phyloP scores from a whole-genome alignment of 64 coral and sea anemone genomes.

The Dendrophyllia cribrosa region DNA sequence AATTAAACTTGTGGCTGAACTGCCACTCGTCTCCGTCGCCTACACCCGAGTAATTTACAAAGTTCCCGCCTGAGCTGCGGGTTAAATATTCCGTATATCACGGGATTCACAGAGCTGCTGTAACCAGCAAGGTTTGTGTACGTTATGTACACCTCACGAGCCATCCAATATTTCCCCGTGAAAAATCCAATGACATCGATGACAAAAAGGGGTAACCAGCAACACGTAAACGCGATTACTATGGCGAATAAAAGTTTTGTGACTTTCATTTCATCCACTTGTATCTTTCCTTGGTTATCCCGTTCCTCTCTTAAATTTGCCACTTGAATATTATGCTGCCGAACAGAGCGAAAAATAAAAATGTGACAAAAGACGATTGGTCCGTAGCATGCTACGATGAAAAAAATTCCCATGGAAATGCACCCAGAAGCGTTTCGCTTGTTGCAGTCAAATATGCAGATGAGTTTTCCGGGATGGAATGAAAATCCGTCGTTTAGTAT shows the following conservation, averaged over 20 bases:
- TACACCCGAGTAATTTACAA: constrained; percentile 20
- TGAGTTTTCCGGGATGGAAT: constrained; percentile 53
- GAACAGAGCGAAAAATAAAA: constrained; percentile 26
- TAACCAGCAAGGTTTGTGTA: constrained; percentile 27
- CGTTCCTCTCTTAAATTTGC: neutral
- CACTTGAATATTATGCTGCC: constrained; percentile 7
- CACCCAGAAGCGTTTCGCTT: neutral
- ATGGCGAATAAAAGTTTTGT: constrained; percentile 36
- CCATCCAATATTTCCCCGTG: constrained; percentile 33
- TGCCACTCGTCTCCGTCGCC: neutral
- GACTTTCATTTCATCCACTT: constrained; percentile 48
- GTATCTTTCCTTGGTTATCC: neutral
- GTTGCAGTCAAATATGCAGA: constrained; percentile 15
- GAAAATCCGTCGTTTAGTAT: constrained; percentile 3
- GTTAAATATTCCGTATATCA: constrained; percentile 61
- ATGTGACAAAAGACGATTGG: constrained; percentile 43
- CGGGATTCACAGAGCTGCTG: constrained; percentile 40
- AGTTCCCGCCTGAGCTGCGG: constrained; percentile 35
- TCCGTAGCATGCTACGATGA: neutral
- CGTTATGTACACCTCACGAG: constrained; percentile 15
- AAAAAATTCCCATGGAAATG: neutral
- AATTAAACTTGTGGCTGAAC: neutral
- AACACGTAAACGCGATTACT: constrained; percentile 26
- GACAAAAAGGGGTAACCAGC: constrained; percentile 35
- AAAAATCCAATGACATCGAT: constrained; percentile 31